Conservation (phyloP, 2,888 invertebrate genomes). For the Acanthosepion pharaonis region DNA sequence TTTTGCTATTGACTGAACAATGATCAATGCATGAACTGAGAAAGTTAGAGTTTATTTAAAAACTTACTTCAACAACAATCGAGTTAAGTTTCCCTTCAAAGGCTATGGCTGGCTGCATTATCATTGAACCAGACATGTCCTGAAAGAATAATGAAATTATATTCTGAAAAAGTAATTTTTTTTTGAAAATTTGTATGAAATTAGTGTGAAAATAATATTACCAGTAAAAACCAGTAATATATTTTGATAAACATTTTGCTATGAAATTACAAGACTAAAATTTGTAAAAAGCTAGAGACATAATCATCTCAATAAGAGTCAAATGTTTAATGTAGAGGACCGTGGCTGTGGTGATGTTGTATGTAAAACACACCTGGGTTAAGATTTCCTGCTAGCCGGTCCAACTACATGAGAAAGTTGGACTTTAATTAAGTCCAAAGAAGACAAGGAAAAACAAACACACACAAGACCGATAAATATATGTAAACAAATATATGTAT, state of each 20-base stretch:
- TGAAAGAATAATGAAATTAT: not conserved
- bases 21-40: not conserved
- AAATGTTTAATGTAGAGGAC: too few species aligned
- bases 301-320: not conserved
- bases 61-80: conserved; percentile 73
- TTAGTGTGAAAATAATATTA: not conserved
- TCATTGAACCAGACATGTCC: conserved; percentile 37
- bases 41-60: not conserved
- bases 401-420: too few species aligned
- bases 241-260: not conserved
- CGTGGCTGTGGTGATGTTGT: too few species aligned
- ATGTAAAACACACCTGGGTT: too few species aligned
- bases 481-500: too few species aligned
- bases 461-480: too few species aligned
- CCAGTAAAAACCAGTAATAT: not conserved
- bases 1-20: not conserved
- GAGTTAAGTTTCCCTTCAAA: conserved; percentile 74
- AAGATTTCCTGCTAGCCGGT: too few species aligned
- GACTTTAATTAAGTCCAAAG: too few species aligned
- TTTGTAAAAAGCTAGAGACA: not conserved
- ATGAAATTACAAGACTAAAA: not conserved
- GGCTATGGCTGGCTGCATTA: conserved; percentile 67
- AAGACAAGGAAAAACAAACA: too few species aligned
- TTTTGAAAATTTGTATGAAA: not conserved
- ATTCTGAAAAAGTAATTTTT: not conserved